Conservation (phyloP, 2,113 vertebrate species). For the Psephotus haematonotus region DNA sequence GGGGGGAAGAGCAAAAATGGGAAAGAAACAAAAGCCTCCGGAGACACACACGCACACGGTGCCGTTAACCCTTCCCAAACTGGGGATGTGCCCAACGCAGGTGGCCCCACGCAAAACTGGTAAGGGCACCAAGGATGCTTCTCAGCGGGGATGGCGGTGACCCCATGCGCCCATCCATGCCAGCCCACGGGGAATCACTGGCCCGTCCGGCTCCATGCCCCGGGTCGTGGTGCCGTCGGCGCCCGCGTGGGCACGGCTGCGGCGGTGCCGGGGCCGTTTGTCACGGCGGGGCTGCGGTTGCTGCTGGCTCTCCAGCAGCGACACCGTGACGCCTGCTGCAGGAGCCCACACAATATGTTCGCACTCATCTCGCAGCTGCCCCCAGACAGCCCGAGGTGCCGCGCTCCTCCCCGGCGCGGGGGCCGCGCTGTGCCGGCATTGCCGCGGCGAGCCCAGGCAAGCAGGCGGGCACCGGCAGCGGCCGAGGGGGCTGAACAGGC, state of each 20-base stretch:
- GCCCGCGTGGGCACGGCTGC: conserved; percentile 1
- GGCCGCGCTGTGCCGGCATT: neutral
- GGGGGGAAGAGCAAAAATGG: neutral
- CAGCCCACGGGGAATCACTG: neutral
- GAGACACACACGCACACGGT: neutral
- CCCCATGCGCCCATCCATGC: accelerated
- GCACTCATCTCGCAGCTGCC: conserved; percentile 21
- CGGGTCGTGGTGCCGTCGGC: accelerated
- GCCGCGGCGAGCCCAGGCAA: neutral
- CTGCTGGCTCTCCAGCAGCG: conserved; percentile 15
- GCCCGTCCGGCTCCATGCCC: accelerated
- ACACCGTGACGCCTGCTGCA: neutral
- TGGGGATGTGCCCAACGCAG: neutral
- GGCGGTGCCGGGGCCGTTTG: neutral
- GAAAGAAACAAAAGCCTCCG: conserved; percentile 27
- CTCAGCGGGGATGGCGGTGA: neutral
- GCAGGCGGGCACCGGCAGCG: neutral
- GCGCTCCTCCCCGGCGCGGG: neutral
- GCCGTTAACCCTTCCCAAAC: neutral
- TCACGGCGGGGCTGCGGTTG: neutral
- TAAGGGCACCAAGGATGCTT: accelerated
- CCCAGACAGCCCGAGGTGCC: conserved; percentile 29
- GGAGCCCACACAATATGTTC: conserved; percentile 7
- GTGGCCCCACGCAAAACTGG: accelerated
- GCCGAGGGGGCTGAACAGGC: neutral